These are phyloP conservation scores for Atrichornis clamosus DNA, from an alignment of 2,113 vertebrate genomes.

Conservation along the genomic window DNA sequence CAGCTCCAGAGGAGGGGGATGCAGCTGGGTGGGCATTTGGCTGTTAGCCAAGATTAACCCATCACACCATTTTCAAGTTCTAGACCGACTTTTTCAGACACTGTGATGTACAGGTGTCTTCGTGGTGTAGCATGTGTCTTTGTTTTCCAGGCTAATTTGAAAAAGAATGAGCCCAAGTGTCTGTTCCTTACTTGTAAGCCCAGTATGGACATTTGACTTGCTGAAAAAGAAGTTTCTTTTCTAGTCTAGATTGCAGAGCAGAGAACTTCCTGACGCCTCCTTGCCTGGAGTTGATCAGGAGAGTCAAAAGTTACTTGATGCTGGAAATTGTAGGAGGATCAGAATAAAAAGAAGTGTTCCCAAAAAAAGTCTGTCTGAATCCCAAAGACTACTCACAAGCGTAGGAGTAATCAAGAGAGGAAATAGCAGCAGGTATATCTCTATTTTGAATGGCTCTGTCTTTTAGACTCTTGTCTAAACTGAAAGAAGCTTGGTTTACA, in stretches of 20 bases:
- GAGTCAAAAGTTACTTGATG: not conserved
- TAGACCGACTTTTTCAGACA: not conserved
- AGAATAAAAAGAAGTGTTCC: not conserved
- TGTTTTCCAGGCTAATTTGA: not conserved
- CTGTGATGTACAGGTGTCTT: not conserved
- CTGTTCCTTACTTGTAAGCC: not conserved
- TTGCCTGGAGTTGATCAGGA: not conserved
- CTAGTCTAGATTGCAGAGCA: not conserved
- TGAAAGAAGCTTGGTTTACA: not conserved
- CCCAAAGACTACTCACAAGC: not conserved
- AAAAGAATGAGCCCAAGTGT: not conserved
- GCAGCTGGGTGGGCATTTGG: not conserved
- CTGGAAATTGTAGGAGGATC: not conserved
- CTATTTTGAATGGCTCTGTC: not conserved
- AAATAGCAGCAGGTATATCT: not conserved
- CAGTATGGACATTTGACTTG: not conserved
- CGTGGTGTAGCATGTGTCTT: accelerated
- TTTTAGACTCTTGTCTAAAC: not conserved
- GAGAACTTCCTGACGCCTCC: not conserved
- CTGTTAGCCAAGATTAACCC: not conserved
- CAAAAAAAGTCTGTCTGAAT: not conserved
- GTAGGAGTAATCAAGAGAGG: not conserved
- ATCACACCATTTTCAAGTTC: not conserved
- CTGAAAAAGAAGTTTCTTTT: not conserved
- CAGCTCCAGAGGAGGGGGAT: not conserved